phyloP scores from a whole-genome alignment of 2,888 invertebrate species.

The Phengaris alcon region DNA sequence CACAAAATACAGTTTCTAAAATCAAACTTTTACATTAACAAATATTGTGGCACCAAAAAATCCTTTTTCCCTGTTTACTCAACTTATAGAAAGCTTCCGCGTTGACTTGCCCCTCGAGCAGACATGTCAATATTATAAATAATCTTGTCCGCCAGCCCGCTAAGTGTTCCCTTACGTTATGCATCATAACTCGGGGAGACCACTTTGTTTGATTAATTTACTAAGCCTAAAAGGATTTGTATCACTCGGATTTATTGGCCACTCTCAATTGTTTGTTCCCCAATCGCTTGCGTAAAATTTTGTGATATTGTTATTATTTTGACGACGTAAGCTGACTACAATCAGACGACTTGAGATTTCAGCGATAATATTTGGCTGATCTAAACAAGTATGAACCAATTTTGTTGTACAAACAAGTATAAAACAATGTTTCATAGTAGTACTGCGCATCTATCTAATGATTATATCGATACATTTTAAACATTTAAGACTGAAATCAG shows the following conservation, averaged over 20 bases:
- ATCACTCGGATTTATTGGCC: constrained; percentile 26
- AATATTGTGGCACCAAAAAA: constrained; percentile 9
- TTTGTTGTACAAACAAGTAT: too few relatives aligned
- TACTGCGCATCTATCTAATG: too few relatives aligned
- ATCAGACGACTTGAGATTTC: too few relatives aligned
- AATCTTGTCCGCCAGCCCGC: constrained; percentile 9
- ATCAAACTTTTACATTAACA: neutral
- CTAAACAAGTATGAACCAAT: too few relatives aligned
- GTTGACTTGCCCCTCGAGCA: constrained; percentile 12
- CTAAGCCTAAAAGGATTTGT: constrained; percentile 29
- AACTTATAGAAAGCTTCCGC: constrained; percentile 12
- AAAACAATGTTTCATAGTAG: too few relatives aligned
- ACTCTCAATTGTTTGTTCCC: constrained; percentile 18
- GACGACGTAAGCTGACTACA: neutral
- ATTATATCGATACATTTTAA: too few relatives aligned
- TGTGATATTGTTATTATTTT: neutral
- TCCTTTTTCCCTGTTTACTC: constrained; percentile 10
- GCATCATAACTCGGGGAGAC: constrained; percentile 25
- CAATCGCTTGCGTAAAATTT: constrained; percentile 4
- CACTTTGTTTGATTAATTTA: constrained; percentile 28
- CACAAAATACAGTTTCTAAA: neutral
- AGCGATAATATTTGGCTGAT: too few relatives aligned
- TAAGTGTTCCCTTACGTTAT: constrained; percentile 25
- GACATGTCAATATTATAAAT: constrained; percentile 26
- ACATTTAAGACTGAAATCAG: too few relatives aligned